Base-by-base conservation (phyloP, 2,113 vertebrate genomes). In the Acanthisitta chloris region DNA sequence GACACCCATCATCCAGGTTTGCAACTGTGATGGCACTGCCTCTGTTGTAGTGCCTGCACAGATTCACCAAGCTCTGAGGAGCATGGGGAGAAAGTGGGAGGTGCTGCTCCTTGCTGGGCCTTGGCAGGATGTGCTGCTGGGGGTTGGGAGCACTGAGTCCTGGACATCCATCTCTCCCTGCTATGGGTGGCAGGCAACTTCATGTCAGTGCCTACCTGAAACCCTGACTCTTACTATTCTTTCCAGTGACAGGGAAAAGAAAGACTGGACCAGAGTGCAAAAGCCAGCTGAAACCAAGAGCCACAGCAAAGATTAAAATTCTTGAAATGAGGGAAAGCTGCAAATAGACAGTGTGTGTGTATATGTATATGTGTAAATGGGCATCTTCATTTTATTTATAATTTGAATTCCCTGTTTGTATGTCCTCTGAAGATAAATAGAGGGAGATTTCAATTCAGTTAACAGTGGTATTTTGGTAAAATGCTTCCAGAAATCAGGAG, bases 351-450 rank as follows among this genome's bases (percentile, higher is more conserved):
- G 4, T 4, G 19, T 10, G 14, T 67, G 33, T 24, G 14, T 8
- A 6, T 8, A 19, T 38, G 21, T 34, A 15, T 38, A 18, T 20
- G 17, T 10, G 24, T 25, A 83, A 83, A 83, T 21, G 29, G 46
- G 34, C 34, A 70, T 29, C 11, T 67, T 84, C 26, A 46, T 34
- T 92, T 90, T 64, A 65, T 33, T 55, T 79, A 38, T 83, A 67
- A 58, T 62, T 83, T 79, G 38, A 34, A 79, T 88, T 90, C 86
- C 57, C 21, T 51, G 21, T 69, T 72, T 78, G n/a, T 88, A 59
- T 67, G 55, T 55, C 26, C 46, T 79, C 88, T 45, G 49, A 93
- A 93, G 88, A 76, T 43, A 93, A 96, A 92, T 62, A 77, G 20
- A 78, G 42, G 52, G 69, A 84, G 82, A 92, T 72, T 94, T 86